Percentiles rank a stretch among this genome's conserved stretches.
phyloP scores from a whole-genome alignment of 2,797 vertebrate species.

The Sylvilagus floridanus region DNA sequence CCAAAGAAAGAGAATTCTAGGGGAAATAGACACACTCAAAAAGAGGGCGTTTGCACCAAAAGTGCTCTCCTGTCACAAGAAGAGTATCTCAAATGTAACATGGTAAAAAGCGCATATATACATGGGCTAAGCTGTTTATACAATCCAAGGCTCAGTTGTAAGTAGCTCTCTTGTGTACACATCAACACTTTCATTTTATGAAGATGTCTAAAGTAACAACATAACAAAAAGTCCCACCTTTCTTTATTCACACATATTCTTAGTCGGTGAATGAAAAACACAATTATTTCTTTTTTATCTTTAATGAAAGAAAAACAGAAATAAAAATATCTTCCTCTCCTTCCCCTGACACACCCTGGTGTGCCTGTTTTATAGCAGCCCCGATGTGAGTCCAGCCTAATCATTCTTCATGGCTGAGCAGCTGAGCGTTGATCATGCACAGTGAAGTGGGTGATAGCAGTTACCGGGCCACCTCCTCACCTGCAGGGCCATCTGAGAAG shows the following conservation, averaged over 20 bases:
- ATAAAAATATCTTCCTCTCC: not conserved
- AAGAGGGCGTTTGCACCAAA: constrained; percentile 33
- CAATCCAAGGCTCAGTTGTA: not conserved
- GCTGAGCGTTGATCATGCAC: not conserved
- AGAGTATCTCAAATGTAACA: not conserved
- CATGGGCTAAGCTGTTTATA: not conserved
- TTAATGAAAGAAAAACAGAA: constrained; percentile 53
- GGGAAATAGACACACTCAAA: constrained; percentile 46
- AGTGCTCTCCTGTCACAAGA: not conserved
- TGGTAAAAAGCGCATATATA: not conserved
- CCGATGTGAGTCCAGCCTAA: not conserved
- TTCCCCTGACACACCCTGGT: not conserved
- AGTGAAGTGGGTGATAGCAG: not conserved
- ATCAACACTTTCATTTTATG: constrained; percentile 45
- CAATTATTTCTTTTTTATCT: constrained; percentile 39
- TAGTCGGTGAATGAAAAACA: constrained; percentile 26
- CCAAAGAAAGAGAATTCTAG: constrained; percentile 70
- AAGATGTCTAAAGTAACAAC: constrained; percentile 33
- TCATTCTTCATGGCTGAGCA: not conserved
- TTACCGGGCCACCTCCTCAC: not conserved
- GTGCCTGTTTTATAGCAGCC: not conserved
- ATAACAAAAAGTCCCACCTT: not conserved
- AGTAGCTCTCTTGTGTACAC: constrained; percentile 19
- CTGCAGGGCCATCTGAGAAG: not conserved
- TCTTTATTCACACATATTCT: constrained; percentile 23